Base-by-base conservation (phyloP, 2,797 vertebrate genomes). In the Coccyzus lansbergi region DNA sequence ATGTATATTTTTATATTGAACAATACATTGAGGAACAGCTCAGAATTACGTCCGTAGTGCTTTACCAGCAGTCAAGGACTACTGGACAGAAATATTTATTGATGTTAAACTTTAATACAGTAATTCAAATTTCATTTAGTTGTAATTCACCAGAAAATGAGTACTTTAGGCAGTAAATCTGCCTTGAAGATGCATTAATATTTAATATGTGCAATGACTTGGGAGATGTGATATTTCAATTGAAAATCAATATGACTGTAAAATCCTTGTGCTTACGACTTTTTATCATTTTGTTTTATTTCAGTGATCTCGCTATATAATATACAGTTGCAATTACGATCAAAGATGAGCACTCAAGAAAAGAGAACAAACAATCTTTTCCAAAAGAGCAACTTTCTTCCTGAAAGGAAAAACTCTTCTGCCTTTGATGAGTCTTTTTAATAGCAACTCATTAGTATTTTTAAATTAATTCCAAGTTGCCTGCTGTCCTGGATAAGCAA, bases 81-180 rank as follows among this genome's bases (percentile, higher is more conserved):
- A 76, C 22, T 67, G 62, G 40, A 49, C 6, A 1, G 82, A 83
- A 93, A 92, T 84, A 91, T 33, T 91, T 90, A 95, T 89, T 91
- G 69, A 89, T 63, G 53, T 62, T 18, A 85, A 44, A 60, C 31
- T 84, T 92, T 84, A 71, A 82, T 56, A 60, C 24, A 80, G 49
- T 52, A 94, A 87, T 76, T 88, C 63, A 70, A 67, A 91, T 91
- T 91, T 92, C 36, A 90, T 88, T 94, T 72, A 63, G 26, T 49
- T 91, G 44, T 82, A 92, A 95, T 77, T 92, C 91, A 86, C 52
- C 48, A 86, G 59, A 79, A 94, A 94, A 93, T 69, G n/a, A 79
- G 84, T 42, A 76, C 59, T 88, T 90, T 34, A 91, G 21, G 65
- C 55, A 86, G 48, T 89, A 91, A 95, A 92, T 91, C 36, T 88